Percentiles rank a stretch among this genome's conserved stretches.
phyloP scores from a whole-genome alignment of 2,888 invertebrate species.

The Myopa testacea region DNA sequence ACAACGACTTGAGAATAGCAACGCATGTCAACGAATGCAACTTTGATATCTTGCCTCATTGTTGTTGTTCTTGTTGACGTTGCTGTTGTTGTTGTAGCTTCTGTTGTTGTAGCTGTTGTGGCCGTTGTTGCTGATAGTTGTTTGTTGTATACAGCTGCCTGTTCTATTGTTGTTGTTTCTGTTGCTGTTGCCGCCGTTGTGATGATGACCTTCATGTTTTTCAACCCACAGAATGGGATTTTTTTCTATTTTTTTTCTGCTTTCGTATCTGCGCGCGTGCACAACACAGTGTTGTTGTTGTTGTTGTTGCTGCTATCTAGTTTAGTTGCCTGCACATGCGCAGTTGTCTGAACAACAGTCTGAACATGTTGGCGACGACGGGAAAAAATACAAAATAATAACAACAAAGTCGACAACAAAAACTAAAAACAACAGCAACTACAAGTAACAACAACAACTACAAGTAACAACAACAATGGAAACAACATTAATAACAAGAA shows the following conservation, averaged over 20 bases:
- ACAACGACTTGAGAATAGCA: constrained; percentile 21
- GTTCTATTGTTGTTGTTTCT: not conserved
- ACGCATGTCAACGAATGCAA: not conserved
- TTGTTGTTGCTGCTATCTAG: not conserved
- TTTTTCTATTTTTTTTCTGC: constrained; percentile 18
- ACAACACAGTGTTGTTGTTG: constrained; percentile 8
- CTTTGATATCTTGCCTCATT: too few relatives aligned
- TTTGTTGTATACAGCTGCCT: not conserved
- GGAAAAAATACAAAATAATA: not conserved
- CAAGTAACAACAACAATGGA: not conserved
- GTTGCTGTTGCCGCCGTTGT: not conserved
- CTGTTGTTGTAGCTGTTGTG: not conserved
- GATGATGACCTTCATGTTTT: constrained; percentile 32
- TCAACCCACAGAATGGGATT: constrained; percentile 41
- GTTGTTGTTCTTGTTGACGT: not conserved
- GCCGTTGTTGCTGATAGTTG: constrained; percentile 9
- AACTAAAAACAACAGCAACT: constrained; percentile 42
- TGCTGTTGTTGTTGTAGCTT: too few relatives aligned
- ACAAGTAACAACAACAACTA: constrained; percentile 1
- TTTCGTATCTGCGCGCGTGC: not conserved
- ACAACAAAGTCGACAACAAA: constrained; percentile 47
- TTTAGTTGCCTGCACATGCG: constrained; percentile 29
- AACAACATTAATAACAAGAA: constrained; percentile 30
- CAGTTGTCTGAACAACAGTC: constrained; percentile 46
- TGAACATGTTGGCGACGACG: constrained; percentile 49